A percentile compares a stretch with the other conserved stretches of the same genome.
Evolutionary conservation across 2,797 vertebrate species (phyloP).

Genomic region (Darevskia mixta): DNA sequence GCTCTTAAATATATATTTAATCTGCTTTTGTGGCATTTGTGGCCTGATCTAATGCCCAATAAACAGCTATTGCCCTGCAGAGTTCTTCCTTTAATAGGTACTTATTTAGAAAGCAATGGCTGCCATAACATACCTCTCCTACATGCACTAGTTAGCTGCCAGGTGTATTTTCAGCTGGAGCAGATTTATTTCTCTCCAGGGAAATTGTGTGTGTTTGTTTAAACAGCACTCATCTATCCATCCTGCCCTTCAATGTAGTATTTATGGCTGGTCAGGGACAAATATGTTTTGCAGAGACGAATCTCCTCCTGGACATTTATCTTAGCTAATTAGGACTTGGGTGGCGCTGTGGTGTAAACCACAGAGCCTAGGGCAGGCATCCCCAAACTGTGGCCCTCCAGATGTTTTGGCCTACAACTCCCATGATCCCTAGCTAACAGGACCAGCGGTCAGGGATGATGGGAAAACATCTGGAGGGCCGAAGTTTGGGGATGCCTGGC

Average conservation of each 20-base stretch:
- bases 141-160: rapidly evolving
- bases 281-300: neutral
- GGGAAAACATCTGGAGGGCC: too few species aligned
- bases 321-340: neutral
- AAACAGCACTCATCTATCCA: rapidly evolving
- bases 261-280: neutral
- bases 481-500: too few species aligned
- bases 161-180: neutral
- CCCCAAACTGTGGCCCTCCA: too few species aligned
- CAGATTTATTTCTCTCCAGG: neutral
- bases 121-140: neutral
- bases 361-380: too few species aligned
- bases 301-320: neutral
- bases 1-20: neutral
- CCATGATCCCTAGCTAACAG: too few species aligned
- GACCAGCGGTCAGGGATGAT: too few species aligned
- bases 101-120: rapidly evolving
- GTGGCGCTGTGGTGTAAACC: too few species aligned
- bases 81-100: neutral
- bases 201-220: neutral
- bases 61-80: neutral
- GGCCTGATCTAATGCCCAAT: neutral
- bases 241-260: neutral
- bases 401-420: too few species aligned
- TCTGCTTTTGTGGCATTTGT: neutral